Evolutionary conservation across 2,888 invertebrate species (phyloP), one percentile per base, ranked within the genome.

Genomic region (Psylliodes chrysocephalus): DNA sequence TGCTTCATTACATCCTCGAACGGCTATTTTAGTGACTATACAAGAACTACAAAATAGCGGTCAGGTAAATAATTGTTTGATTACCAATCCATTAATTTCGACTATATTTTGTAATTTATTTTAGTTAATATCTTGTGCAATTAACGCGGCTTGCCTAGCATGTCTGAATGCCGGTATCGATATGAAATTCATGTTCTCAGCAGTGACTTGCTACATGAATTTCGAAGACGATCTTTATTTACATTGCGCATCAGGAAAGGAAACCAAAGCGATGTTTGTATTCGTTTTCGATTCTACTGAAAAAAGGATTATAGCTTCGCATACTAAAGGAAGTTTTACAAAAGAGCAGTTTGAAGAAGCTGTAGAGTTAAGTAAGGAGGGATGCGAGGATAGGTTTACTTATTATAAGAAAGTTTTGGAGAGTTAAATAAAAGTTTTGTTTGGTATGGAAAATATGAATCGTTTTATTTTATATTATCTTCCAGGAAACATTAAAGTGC

Each of bases 31-130:
- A 0, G 83, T 96, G 38, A 90, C 91, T 56, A 81, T 96, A 56
- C 96, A 96, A 80, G 96, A 96, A 84, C 82, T 96, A 76, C 93
- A 96, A 78, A 90, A 95, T 81, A 87, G 85, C 79, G 93, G 93
- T 71, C 90, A 92, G 72, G 94, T 94, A 85, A 62, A 35, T 63
- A n/a, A 22, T 4, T 4, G 2, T 22, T 2, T 22, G 6, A 6
- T 4, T 22, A 22, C 6, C 22, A 2, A 22, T 4, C 22, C 22
- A 22, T 22, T 4, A 22, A 22, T 6, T 22, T 22, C 6, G 2
- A 22, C 6, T 4, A 2, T 22, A 22, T 22, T 4, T 6, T 22
- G 22, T 4, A 67, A 73, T 71, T 53, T 74, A 19, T 81, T 84
- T 66, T 81, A 91, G 93, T 79, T 94, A 1, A 83, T 95, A 55